Base-by-base conservation (phyloP, 2,888 invertebrate species). In the Neuroscelio doddi region DNA sequence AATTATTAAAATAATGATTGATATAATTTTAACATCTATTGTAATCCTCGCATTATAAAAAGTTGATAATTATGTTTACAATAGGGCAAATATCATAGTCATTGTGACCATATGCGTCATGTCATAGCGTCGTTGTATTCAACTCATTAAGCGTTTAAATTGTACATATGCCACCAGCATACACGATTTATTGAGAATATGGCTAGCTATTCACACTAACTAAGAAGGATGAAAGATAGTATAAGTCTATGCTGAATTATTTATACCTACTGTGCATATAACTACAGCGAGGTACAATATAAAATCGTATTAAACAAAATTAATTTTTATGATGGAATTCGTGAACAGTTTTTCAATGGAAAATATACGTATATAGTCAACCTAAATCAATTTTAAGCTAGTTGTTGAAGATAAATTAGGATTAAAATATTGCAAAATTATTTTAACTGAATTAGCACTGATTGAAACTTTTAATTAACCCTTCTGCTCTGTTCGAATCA, bases 121-220 rank as follows among this genome's bases (percentile, higher is more conserved):
- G 27, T 38, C 38, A 26, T 10, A 1, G 16, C 10, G 34, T 34
- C 5, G 49, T 49, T 38, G 49, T 24, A 24, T 12, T 49, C 21
- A 27, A 49, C 38, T 49, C 36, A 38, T 38, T 49, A 38, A 49
- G 16, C 49, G 34, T 12, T 49, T 38, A 38, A 38, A 38, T 24
- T 36, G 16, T 38, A 38, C 47, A 47, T 47, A 36, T 36, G 36
- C 14, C 36, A 36, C 14, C 10, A n/a, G 32, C 17, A 10, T 17
- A n/a, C 12, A 21, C 15, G 38, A 36, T 49, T 49, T 27, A 38
- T 38, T 49, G 49, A 27, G 24, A 12, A 47, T 47, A 36, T 16
- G 34, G 47, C 17, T 10, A n/a, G 34, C 47, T 27, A 36, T 38
- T 49, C 27, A 16, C 49, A 15, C 15, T 15, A 16, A 38, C 24